Percentiles rank a stretch among this genome's conserved stretches.
Conservation (phyloP, 2,113 vertebrate genomes). For the Motacilla tschutschensis region DNA sequence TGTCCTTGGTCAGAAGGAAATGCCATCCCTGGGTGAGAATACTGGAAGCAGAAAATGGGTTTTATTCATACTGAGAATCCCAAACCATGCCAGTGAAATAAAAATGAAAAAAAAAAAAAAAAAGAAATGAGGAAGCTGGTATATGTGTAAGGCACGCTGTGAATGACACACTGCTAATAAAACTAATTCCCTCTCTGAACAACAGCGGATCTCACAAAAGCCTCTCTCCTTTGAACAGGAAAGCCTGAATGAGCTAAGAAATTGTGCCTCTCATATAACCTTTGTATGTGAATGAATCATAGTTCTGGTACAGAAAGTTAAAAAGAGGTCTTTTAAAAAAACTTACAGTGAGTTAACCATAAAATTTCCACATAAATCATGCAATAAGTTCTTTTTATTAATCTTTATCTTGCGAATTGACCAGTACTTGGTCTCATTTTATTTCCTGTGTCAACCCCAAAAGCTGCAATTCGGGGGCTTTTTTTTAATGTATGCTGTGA, state of each 20-base stretch:
- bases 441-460: constrained; percentile 5
- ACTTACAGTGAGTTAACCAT: background rate
- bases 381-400: constrained; percentile 14
- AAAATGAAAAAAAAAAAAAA: background rate
- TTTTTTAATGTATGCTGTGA: background rate
- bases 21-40: background rate
- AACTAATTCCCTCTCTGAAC: constrained; percentile 42
- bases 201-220: background rate
- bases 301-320: background rate
- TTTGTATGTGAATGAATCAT: constrained; percentile 54
- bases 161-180: constrained; percentile 37
- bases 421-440: background rate
- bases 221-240: constrained; percentile 9
- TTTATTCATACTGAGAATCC: background rate
- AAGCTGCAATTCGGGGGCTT: background rate
- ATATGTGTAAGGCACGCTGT: background rate
- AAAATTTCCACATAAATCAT: background rate
- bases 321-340: constrained; percentile 8
- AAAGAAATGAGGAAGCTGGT: background rate
- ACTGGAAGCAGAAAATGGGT: background rate
- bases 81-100: background rate
- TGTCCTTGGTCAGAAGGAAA: constrained; percentile 12
- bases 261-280: background rate
- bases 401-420: background rate
- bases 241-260: constrained; percentile 40